These are phyloP conservation scores for Aphis craccivora DNA, from an alignment of 1,140 invertebrate species.

Conservation along the genomic window DNA sequence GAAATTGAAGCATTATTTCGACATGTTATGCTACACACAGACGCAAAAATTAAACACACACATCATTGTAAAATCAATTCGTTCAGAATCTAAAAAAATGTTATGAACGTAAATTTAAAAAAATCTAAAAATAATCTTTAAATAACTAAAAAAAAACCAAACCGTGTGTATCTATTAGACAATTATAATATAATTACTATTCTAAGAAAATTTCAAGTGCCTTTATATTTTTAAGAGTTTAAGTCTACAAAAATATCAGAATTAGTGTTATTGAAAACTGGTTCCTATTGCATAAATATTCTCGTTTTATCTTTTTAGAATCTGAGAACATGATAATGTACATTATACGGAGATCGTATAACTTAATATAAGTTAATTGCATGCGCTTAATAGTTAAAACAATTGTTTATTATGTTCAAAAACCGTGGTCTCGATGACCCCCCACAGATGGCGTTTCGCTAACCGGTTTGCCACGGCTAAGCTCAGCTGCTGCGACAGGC, in stretches of 20 bases:
- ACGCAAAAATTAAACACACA: too few species aligned
- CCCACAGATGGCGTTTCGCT: background rate
- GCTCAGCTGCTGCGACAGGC: background rate
- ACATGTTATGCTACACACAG: too few species aligned
- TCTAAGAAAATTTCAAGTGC: background rate
- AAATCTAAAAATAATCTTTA: too few species aligned
- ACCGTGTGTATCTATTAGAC: background rate
- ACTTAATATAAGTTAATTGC: background rate
- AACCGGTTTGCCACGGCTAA: background rate
- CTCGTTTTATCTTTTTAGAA: background rate
- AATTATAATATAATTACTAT: background rate
- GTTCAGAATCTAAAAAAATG: too few species aligned
- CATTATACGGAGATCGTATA: background rate
- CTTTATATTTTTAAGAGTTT: too few species aligned
- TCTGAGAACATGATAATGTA: background rate
- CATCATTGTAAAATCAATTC: too few species aligned
- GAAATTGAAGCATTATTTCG: too few species aligned
- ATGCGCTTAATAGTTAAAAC: background rate
- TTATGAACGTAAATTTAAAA: too few species aligned
- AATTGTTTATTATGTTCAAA: background rate
- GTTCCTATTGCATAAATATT: background rate
- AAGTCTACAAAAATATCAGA: too few species aligned
- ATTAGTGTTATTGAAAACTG: too few species aligned
- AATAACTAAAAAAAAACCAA: too few species aligned
- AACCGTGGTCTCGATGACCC: background rate